phyloP scores from a whole-genome alignment of 2,797 vertebrate genomes.

The Cygnus olor region DNA sequence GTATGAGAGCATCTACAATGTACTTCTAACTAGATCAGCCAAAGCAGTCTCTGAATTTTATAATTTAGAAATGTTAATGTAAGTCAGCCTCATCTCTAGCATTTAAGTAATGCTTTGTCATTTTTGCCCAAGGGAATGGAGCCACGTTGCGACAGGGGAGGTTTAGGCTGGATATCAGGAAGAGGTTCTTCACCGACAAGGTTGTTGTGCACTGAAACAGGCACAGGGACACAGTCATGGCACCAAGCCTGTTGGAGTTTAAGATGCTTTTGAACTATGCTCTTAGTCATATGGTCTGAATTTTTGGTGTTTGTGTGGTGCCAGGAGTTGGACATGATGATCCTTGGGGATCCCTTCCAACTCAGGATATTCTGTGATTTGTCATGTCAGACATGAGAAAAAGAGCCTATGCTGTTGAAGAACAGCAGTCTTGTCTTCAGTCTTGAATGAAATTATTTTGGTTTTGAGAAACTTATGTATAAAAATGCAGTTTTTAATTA shows the following conservation, averaged over 20 bases:
- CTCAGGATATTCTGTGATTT: neutral
- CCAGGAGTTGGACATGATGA: too few species aligned
- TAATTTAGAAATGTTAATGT: neutral
- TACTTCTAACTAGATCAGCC: neutral
- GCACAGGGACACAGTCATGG: too few species aligned
- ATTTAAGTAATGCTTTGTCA: neutral
- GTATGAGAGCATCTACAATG: neutral
- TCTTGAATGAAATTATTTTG: neutral
- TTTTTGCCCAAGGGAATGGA: too few species aligned
- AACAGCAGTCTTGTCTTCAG: neutral
- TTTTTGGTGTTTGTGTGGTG: too few species aligned
- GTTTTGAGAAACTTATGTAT: neutral
- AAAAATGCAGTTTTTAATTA: neutral
- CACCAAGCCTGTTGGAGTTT: too few species aligned
- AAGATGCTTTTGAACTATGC: too few species aligned
- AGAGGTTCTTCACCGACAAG: too few species aligned
- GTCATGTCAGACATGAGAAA: neutral
- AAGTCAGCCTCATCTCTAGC: neutral
- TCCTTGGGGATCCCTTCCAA: too few species aligned
- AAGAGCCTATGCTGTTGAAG: neutral
- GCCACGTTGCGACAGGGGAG: too few species aligned
- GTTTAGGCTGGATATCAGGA: too few species aligned
- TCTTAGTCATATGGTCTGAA: too few species aligned
- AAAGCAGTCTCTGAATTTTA: neutral
- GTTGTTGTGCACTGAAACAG: too few species aligned